These are phyloP conservation scores for Julus scanicus DNA, from an alignment of 2,888 invertebrate genomes.

Conservation along the genomic window DNA sequence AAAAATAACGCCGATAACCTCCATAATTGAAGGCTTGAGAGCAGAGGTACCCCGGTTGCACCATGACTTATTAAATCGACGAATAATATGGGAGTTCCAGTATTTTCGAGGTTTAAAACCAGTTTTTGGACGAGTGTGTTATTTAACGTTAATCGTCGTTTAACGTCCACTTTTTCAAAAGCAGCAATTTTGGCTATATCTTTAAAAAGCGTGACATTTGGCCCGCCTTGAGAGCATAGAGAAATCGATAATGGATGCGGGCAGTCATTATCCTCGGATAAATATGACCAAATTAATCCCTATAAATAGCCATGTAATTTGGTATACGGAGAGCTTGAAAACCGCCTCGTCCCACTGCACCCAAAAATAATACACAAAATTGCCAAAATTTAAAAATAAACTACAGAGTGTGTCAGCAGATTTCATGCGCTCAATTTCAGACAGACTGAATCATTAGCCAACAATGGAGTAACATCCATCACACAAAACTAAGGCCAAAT, in stretches of 20 bases:
- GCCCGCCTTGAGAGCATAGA: background rate
- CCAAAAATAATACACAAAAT: too few species aligned
- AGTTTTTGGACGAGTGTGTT: too few species aligned
- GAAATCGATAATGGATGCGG: background rate
- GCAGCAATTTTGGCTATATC: background rate
- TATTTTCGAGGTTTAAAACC: too few species aligned
- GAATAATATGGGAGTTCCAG: background rate
- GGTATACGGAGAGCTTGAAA: background rate
- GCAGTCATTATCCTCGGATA: background rate
- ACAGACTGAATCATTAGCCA: slow-evolving; percentile 1
- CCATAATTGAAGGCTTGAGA: background rate
- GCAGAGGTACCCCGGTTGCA: background rate
- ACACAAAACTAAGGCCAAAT: background rate
- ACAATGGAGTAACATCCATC: background rate
- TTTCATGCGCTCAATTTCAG: background rate
- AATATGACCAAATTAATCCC: too few species aligned
- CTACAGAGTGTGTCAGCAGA: slow-evolving; percentile 1
- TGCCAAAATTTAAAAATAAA: background rate
- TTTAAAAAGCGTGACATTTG: background rate
- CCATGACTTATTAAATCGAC: background rate
- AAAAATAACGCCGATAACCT: background rate
- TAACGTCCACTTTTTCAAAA: background rate
- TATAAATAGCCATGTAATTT: background rate
- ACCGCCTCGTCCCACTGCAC: background rate
- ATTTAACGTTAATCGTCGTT: background rate